phyloP scores from a whole-genome alignment of 2,113 vertebrate genomes.

The Oreotragus oreotragus region DNA sequence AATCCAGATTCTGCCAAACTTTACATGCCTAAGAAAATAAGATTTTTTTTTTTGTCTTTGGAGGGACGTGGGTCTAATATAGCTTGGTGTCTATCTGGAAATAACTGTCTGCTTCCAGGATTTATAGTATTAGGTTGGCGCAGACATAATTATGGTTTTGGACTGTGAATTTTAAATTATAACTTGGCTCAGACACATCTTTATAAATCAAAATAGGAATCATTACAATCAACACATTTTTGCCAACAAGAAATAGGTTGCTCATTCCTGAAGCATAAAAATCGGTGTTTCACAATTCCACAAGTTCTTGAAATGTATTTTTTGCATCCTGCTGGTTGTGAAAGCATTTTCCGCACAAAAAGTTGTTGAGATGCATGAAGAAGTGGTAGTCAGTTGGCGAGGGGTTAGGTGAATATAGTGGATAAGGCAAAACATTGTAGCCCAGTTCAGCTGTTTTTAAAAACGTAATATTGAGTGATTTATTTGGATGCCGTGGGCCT shows the following conservation, averaged over 20 bases:
- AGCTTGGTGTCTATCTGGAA: not conserved
- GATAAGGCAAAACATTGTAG: not conserved
- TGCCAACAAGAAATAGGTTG: not conserved
- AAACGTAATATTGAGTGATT: not conserved
- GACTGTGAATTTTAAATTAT: not conserved
- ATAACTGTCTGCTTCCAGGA: not conserved
- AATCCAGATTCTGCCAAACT: not conserved
- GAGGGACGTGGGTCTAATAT: not conserved
- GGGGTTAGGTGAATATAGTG: not conserved
- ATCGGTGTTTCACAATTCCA: not conserved
- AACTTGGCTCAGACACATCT: not conserved
- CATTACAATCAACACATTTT: not conserved
- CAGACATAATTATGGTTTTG: accelerated
- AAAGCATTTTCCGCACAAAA: not conserved
- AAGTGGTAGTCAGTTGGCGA: not conserved
- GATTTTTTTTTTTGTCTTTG: not conserved
- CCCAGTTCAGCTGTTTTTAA: not conserved
- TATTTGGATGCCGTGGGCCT: not conserved
- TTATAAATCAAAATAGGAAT: not conserved
- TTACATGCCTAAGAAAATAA: not conserved
- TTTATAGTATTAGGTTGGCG: not conserved
- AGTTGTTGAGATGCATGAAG: not conserved
- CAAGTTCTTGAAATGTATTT: not conserved
- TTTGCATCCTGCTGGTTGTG: not conserved
- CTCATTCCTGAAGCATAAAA: not conserved